Percentiles rank a stretch among this genome's conserved stretches.
phyloP scores from a whole-genome alignment of 2,113 vertebrate species.

The Apus apus region DNA sequence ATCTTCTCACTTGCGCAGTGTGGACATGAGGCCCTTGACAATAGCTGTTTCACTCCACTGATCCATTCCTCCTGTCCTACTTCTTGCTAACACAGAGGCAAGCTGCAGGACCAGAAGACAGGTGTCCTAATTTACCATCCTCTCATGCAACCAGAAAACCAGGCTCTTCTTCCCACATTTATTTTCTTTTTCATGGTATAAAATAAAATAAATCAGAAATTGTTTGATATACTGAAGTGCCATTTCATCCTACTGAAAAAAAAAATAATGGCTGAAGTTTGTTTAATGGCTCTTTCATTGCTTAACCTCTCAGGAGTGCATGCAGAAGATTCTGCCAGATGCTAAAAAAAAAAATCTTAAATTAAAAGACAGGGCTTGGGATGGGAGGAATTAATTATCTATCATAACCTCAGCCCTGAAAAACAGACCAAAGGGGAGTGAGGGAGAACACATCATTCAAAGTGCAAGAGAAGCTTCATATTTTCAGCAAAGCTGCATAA shows the following conservation, averaged over 20 bases:
- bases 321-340: neutral
- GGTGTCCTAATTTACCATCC: neutral
- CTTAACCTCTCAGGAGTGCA: conserved; percentile 13
- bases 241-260: conserved; percentile 1
- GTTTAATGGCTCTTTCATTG: neutral
- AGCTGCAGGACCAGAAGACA: neutral
- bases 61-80: neutral
- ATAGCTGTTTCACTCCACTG: neutral
- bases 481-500: conserved; percentile 31
- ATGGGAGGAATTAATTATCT: conserved; percentile 26
- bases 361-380: conserved; percentile 1
- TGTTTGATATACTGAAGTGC: neutral
- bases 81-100: neutral
- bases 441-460: neutral
- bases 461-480: neutral
- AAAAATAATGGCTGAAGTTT: neutral
- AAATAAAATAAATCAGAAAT: neutral
- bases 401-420: neutral
- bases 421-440: neutral
- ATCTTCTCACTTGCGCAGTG: neutral
- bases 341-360: conserved; percentile 23
- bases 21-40: neutral
- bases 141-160: neutral
- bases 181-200: neutral
- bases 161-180: neutral